Evolutionary conservation across 2,888 invertebrate species (phyloP), one percentile per base, ranked within the genome.

Genomic region (Heteromyza rotundicornis): DNA sequence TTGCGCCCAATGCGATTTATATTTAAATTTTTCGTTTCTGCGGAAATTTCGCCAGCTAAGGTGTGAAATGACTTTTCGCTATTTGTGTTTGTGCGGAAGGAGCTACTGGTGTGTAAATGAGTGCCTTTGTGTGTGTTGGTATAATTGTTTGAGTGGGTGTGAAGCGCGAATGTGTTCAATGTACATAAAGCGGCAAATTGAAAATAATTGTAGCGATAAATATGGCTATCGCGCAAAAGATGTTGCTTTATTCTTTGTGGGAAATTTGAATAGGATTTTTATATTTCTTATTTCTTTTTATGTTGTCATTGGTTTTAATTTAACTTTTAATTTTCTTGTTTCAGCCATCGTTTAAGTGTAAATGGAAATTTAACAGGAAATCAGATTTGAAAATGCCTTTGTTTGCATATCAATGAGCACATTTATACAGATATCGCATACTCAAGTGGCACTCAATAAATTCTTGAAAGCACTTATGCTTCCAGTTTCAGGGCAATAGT

Each of bases 121-220:
- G 14, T 40, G 14, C n/a, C n/a, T 27, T 27, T 7, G 27, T 5
- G 7, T 27, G 27, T 27, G 5, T 27, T 27, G 27, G 10, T 27
- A 27, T 27, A 27, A 7, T 27, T 27, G 27, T 40, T 17, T 47
- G 20, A 8, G 20, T 47, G 14, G 5, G 47, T 19, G 40, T 5
- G 47, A 20, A 47, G 47, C 19, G 47, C 20, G 47, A 3, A 19
- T n/a, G n/a, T n/a, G n/a, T n/a, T n/a, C n/a, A n/a, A n/a, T n/a
- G n/a, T n/a, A n/a, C n/a, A n/a, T n/a, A n/a, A n/a, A n/a, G 47
- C 19, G 20, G 14, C 19, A 59, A 59, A 62, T 62, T 62, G 62
- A 62, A 62, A 62, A 55, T 62, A 62, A 62, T 62, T 55, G 55
- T 44, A 55, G 62, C 55, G 62, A 44, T 62, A 59, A 62, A 59